Evolutionary conservation across 2,888 invertebrate genomes (phyloP).

Genomic region (Drosophila dives): DNA sequence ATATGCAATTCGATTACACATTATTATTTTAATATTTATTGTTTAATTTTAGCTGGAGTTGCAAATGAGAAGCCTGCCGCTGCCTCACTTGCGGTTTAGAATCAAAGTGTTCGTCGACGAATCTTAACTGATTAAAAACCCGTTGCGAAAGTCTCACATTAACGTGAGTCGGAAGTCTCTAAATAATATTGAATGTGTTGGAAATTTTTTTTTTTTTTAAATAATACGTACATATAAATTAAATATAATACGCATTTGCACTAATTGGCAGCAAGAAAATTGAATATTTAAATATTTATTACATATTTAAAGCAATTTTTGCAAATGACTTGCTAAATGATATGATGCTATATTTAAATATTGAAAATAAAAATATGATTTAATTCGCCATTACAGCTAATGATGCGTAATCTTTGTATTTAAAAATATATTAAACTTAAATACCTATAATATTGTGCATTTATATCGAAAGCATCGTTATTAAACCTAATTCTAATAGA

Average conservation of each 20-base stretch:
- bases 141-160: constrained; percentile 36
- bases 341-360: neutral
- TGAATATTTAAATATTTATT: neutral
- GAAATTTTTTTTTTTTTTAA: constrained; percentile 1
- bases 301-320: too few species aligned
- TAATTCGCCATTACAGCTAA: too few species aligned
- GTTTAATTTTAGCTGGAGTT: neutral
- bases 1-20: neutral
- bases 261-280: neutral
- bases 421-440: neutral
- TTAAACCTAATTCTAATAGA: too few species aligned
- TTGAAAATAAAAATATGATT: too few species aligned
- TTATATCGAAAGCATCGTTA: neutral
- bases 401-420: neutral
- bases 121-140: constrained; percentile 7
- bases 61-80: neutral
- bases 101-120: constrained; percentile 2
- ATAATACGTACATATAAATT: neutral
- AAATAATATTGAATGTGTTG: constrained; percentile 9
- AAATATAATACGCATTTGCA: neutral
- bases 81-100: neutral
- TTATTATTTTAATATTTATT: neutral
- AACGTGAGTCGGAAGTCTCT: constrained; percentile 34
- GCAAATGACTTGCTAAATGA: too few species aligned
- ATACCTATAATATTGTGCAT: neutral